These are phyloP conservation scores for Siphamia tubifer DNA, from an alignment of 2,113 vertebrate genomes.

Conservation along the genomic window DNA sequence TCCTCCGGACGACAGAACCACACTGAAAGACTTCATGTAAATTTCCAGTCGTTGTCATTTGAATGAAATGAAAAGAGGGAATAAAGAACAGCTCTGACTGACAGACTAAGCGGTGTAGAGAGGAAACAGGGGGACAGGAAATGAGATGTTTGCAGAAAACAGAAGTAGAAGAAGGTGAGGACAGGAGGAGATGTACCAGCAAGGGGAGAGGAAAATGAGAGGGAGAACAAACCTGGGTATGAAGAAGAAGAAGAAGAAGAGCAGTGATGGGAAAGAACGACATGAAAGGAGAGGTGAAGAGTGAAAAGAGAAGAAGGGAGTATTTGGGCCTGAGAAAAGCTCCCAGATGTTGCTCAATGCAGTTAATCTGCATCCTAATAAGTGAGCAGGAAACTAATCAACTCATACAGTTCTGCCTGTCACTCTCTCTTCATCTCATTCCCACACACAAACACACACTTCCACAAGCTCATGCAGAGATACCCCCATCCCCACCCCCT, in stretches of 20 bases:
- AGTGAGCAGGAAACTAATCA: slow-evolving; percentile 78
- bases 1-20: slow-evolving; percentile 26
- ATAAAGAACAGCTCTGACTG: slow-evolving; percentile 35
- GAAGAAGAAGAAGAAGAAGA: no score
- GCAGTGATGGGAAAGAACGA: background rate
- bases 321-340: slow-evolving; percentile 48
- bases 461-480: slow-evolving; percentile 1
- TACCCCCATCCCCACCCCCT: background rate
- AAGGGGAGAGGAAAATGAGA: slow-evolving; percentile 9
- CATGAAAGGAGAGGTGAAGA: slow-evolving; percentile 32
- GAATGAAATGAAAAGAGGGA: slow-evolving; percentile 28
- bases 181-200: no score
- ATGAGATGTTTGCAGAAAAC: background rate
- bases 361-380: slow-evolving; percentile 81
- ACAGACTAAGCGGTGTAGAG: slow-evolving; percentile 16
- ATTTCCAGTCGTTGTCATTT: slow-evolving; percentile 33
- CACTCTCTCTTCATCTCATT: slow-evolving; percentile 48
- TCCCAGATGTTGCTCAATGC: slow-evolving; percentile 79
- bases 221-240: slow-evolving; percentile 6
- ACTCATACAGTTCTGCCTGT: slow-evolving; percentile 71
- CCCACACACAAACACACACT: slow-evolving; percentile 3
- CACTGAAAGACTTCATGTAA: slow-evolving; percentile 46
- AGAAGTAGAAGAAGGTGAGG: slow-evolving; percentile 1
- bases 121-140: slow-evolving; percentile 23
- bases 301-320: slow-evolving; percentile 11